These are phyloP conservation scores for Periphyllus acericola DNA, from an alignment of 2,888 invertebrate species.

Conservation along the genomic window DNA sequence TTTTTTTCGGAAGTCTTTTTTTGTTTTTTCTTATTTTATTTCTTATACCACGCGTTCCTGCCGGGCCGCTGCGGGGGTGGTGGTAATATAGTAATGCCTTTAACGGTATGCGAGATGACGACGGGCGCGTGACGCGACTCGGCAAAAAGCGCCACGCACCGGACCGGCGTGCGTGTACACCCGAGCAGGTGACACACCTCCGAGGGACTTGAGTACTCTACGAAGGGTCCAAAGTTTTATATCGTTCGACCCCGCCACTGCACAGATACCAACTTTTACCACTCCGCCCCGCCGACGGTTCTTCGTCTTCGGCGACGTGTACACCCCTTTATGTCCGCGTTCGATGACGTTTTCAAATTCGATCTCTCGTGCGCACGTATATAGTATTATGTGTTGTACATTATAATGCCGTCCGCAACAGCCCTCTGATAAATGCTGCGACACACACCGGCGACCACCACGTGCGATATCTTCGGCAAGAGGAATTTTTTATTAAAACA, in stretches of 20 bases:
- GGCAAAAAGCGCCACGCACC: neutral
- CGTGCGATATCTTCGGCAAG: neutral
- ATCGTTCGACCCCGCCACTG: neutral
- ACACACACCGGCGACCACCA: neutral
- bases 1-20: too few species aligned
- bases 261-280: neutral
- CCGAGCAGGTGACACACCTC: neutral
- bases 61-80: neutral
- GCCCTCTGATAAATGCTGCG: too few species aligned
- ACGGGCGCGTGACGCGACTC: conserved; percentile 38
- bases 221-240: neutral
- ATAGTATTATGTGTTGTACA: too few species aligned
- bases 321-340: neutral
- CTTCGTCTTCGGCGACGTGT: neutral
- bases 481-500: neutral
- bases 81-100: conserved; percentile 41
- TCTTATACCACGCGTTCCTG: conserved; percentile 9
- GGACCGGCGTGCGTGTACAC: neutral
- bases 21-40: too few species aligned
- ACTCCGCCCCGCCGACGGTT: neutral
- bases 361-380: neutral
- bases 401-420: too few species aligned
- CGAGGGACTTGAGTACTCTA: neutral
- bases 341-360: neutral
- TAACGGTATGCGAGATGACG: conserved; percentile 20